Percentiles rank a stretch among this genome's conserved stretches.
phyloP scores from a whole-genome alignment of 2,113 vertebrate genomes.

The Pyrgilauda ruficollis region DNA sequence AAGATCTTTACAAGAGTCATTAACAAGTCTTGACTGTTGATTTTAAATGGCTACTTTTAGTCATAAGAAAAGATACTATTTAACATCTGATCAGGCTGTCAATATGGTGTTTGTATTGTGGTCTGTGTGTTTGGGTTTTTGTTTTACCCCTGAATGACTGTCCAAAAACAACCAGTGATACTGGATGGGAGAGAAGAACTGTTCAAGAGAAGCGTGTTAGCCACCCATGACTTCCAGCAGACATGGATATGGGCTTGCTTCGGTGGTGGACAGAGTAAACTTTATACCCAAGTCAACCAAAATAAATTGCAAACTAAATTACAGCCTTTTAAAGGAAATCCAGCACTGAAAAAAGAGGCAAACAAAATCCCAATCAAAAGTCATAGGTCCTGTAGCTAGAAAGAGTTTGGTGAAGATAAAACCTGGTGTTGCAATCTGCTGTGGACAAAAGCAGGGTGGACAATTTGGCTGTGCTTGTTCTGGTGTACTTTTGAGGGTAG shows the following conservation, averaged over 20 bases:
- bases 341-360: neutral
- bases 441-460: neutral
- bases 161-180: neutral
- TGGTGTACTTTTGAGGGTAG: neutral
- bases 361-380: neutral
- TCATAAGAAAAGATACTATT: neutral
- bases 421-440: neutral
- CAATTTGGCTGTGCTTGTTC: neutral
- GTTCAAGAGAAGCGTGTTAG: neutral
- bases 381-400: neutral
- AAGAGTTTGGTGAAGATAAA: neutral
- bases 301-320: neutral
- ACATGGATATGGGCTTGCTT: neutral
- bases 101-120: neutral
- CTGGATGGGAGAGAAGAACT: neutral
- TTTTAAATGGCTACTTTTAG: neutral
- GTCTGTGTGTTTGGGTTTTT: neutral
- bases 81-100: neutral
- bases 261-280: neutral
- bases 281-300: neutral
- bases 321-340: neutral
- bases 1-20: neutral
- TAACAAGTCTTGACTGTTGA: neutral
- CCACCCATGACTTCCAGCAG: neutral
- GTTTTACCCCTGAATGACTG: neutral